These are phyloP conservation scores for Percina caprodes DNA, from an alignment of 2,113 vertebrate genomes.

Conservation along the genomic window DNA sequence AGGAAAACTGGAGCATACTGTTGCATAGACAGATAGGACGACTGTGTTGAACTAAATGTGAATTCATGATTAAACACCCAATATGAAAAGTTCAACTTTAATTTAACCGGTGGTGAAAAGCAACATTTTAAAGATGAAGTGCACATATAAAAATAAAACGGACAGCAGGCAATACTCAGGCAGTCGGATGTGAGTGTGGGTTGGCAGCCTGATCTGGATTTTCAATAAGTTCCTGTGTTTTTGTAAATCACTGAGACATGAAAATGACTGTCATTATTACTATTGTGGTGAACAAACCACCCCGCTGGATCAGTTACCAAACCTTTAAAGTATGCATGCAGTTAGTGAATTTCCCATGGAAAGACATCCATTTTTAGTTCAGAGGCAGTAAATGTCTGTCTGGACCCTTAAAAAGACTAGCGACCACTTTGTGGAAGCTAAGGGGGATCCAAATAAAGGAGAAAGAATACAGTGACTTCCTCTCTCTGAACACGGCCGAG, in stretches of 20 bases:
- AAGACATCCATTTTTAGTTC: neutral
- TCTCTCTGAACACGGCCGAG: neutral
- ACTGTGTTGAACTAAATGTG: neutral
- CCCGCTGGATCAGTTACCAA: constrained; percentile 2
- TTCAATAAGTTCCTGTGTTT: constrained; percentile 31
- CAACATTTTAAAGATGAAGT: constrained; percentile 1
- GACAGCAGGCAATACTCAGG: neutral
- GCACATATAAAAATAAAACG: neutral
- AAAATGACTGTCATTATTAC: constrained; percentile 15
- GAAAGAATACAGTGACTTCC: no score
- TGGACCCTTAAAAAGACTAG: no score
- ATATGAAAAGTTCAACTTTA: neutral
- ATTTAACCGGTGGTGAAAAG: neutral
- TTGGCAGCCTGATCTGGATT: constrained; percentile 6
- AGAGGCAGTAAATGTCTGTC: neutral
- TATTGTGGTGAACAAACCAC: neutral
- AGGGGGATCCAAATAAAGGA: no score
- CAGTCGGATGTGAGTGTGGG: neutral
- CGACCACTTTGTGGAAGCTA: no score
- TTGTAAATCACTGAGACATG: constrained; percentile 35
- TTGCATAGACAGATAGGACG: neutral
- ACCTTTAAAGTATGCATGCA: neutral
- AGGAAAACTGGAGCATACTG: neutral
- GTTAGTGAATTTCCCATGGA: neutral
- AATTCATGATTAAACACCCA: constrained; percentile 5